These are phyloP conservation scores for Microcebus murinus DNA, from an alignment of 2,113 vertebrate species.

Conservation along the genomic window DNA sequence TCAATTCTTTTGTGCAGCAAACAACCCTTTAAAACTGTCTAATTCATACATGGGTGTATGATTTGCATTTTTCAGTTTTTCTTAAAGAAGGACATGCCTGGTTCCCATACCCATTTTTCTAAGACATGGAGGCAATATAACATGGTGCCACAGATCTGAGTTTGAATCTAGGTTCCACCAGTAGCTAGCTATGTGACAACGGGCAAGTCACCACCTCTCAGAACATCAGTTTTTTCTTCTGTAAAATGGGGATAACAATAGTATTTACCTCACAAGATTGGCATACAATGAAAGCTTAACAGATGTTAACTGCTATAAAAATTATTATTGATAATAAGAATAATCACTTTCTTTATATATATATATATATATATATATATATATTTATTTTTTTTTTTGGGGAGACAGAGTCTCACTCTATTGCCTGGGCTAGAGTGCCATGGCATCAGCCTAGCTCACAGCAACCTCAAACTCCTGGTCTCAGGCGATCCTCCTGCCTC, in stretches of 20 bases:
- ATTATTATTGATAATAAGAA: not conserved
- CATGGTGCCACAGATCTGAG: not conserved
- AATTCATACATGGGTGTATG: not conserved
- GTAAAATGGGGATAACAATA: not conserved
- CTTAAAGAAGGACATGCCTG: not conserved
- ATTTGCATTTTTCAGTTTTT: conserved; percentile 37
- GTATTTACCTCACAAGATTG: not conserved
- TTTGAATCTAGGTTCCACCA: not conserved
- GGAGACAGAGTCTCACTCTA: no score
- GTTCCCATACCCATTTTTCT: not conserved
- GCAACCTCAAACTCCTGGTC: no score
- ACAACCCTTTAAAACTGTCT: conserved; percentile 8
- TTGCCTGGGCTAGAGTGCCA: no score
- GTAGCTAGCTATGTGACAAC: not conserved
- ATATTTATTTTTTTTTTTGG: no score
- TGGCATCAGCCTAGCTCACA: no score
- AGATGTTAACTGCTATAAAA: conserved; percentile 3
- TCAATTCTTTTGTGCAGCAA: not conserved
- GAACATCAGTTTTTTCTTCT: not conserved
- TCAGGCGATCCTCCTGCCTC: no score
- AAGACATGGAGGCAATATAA: not conserved
- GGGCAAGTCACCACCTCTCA: not conserved
- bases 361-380: no score
- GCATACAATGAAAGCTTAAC: not conserved
- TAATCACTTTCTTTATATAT: not conserved